Base-by-base conservation (phyloP, 30 jellyfish, hydroid and myxozoan genomes). In the Aurelia aurita region DNA sequence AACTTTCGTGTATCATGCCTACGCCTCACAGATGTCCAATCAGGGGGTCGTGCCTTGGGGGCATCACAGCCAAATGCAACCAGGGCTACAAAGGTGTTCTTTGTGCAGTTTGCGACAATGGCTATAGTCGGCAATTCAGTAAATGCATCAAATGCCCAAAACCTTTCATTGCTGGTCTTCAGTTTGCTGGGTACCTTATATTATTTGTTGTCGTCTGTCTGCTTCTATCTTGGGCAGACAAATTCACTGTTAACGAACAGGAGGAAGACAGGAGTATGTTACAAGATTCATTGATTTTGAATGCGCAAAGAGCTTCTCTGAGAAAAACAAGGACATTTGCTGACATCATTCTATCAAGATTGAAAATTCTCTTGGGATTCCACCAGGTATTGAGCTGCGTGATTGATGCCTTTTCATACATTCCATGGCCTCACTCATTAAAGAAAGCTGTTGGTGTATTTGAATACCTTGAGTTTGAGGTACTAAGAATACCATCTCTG, bases 11-110 rank as follows among this genome's bases (percentile, higher is more conserved):
- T 27, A 22, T 27, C 27, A n/a, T 71, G 72, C 94, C 94, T 1
- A 1, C 3, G 25, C 84, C 94, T 13, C 75, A 71, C 9, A 19
- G 3, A 29, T 84, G 94, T 55, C 94, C 88, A 22, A 32, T 71
- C 4, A 64, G 53, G 15, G 83, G 83, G 13, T 59, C 94, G 18
- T 84, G 94, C 32, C 76, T 71, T 18, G 94, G 94, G 10, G 94
- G 94, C 35, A 31, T 71, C 27, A 26, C 61, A 16, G 74, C 84
- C 0, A 61, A 54, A 6, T 84, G 94, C 61, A 15, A 26, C 16
- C 19, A 26, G 0, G 79, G 74, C 29, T 84, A 84, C 69, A 84
- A 59, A 12, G 94, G 94, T 58, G 47, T 35, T 11, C 75, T 84
- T 32, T 84, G 94, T 49, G 73, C 79, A 1, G 94, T 84, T 21